Evolutionary conservation across 1,140 invertebrate species (phyloP).

Genomic region (Euura saliciscinereae): DNA sequence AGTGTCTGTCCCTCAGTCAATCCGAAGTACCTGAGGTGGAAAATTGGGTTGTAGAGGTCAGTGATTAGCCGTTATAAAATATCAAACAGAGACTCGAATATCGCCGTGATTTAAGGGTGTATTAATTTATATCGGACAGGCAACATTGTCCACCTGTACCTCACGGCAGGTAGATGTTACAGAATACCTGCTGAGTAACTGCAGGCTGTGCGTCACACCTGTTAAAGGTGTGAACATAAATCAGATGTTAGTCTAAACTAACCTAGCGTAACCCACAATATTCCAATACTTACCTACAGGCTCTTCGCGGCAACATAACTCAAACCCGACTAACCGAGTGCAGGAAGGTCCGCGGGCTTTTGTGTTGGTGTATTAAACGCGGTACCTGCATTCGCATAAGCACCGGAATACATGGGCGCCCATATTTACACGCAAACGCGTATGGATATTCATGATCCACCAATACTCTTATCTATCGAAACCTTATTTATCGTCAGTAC

Average conservation of each 20-base stretch:
- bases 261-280: conserved; percentile 25
- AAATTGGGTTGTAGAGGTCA: not conserved
- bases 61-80: not conserved
- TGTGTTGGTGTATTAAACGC: not conserved
- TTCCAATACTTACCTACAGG: conserved; percentile 20
- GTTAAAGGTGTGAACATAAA: conserved; percentile 23
- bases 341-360: not conserved
- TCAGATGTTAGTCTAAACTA: conserved; percentile 26
- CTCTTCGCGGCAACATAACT: conserved; percentile 10
- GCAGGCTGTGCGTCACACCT: conserved; percentile 14
- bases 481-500: no score
- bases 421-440: not conserved
- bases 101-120: not conserved
- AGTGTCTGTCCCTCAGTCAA: not conserved
- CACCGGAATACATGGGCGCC: not conserved
- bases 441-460: no score
- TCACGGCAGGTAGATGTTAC: not conserved
- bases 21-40: not conserved
- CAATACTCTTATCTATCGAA: no score
- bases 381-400: not conserved
- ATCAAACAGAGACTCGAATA: not conserved
- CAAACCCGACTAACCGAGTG: not conserved
- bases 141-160: conserved; percentile 15
- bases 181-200: conserved; percentile 15
- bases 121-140: conserved; percentile 11